A percentile compares a stretch with the other conserved stretches of the same genome.
Evolutionary conservation across 2,113 vertebrate species (phyloP).

Genomic region (Mohoua ochrocephala): DNA sequence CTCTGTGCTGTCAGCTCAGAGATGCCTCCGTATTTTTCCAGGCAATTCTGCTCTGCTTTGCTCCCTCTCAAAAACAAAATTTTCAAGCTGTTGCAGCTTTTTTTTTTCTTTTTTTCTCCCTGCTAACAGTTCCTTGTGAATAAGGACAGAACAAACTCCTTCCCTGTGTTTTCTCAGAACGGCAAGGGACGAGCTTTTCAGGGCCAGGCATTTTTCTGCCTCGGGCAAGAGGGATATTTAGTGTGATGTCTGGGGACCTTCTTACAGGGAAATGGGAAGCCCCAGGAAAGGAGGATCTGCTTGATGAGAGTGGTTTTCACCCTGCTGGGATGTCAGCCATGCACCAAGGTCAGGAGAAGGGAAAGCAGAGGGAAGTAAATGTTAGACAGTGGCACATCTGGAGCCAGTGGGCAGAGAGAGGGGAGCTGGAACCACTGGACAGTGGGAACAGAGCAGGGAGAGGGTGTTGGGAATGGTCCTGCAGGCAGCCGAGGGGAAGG

Average conservation of each 20-base stretch:
- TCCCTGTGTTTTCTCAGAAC: neutral
- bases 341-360: conserved; percentile 16
- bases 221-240: neutral
- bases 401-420: neutral
- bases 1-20: neutral
- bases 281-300: neutral
- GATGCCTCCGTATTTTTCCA: neutral
- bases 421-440: neutral
- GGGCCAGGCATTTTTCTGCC: neutral
- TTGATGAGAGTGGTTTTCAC: neutral
- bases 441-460: neutral
- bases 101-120: too few relatives aligned
- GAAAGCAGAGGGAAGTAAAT: neutral
- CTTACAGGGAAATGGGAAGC: neutral
- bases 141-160: neutral
- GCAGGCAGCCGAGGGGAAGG: neutral
- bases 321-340: neutral
- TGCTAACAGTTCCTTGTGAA: neutral
- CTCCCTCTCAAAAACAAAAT: neutral
- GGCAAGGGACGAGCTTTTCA: neutral
- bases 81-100: neutral
- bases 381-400: neutral
- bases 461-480: neutral
- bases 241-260: neutral
- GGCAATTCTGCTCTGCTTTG: neutral